Percentiles rank a stretch among this genome's conserved stretches.
Conservation (phyloP, 2,888 invertebrate genomes). For the Allophyes oxyacanthae region DNA sequence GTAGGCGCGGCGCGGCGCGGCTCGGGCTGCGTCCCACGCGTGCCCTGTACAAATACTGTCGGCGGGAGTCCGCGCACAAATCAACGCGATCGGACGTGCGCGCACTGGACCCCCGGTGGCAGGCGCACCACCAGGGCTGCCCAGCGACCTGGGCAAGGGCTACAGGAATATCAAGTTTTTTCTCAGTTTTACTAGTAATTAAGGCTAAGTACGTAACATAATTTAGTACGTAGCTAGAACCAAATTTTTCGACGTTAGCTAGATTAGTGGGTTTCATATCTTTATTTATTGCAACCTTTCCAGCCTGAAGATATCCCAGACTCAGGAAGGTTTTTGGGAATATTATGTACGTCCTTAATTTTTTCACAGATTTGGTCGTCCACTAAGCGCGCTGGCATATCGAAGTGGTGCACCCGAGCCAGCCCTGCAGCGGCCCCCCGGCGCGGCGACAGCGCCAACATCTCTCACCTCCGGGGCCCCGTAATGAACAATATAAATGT, state of each 20-base stretch:
- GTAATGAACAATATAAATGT: conserved; percentile 87
- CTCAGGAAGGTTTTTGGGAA: neutral
- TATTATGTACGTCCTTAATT: conserved; percentile 1
- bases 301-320: no score
- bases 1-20: conserved; percentile 48
- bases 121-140: conserved; percentile 69
- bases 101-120: conserved; percentile 76
- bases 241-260: no score
- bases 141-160: neutral
- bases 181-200: no score
- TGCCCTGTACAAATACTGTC: conserved; percentile 83
- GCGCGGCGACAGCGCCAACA: conserved; percentile 81
- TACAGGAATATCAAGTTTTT: neutral
- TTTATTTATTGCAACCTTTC: no score
- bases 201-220: neutral
- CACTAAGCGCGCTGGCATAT: neutral
- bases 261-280: no score
- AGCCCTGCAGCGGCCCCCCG: conserved; percentile 78
- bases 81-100: conserved; percentile 80
- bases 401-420: conserved; percentile 33
- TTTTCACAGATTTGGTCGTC: conserved; percentile 28
- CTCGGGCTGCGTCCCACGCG: conserved; percentile 67
- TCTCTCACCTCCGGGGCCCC: conserved; percentile 84
- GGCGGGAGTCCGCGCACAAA: conserved; percentile 87
- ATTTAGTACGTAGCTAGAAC: neutral